Evolutionary conservation across 2,113 vertebrate species (phyloP), one percentile per base, ranked within the genome.

Genomic region (Hystrix cristata): DNA sequence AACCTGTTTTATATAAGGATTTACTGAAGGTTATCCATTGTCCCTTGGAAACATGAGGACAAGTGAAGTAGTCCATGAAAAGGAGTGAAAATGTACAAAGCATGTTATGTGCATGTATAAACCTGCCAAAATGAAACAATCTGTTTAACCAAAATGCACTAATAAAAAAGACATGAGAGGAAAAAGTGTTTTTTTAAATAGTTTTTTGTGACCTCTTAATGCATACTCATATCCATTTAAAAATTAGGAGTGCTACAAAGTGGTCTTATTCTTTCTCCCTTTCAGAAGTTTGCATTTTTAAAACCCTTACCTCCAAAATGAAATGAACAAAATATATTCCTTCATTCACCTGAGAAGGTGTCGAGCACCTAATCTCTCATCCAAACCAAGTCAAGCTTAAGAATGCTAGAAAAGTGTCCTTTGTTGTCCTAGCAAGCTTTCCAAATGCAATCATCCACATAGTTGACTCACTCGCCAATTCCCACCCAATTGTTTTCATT

Each of bases 231-330:
- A 74, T 18, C 12, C 31, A 43, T 60, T 38, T 86, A 90, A 87
- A 84, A 90, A 65, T 27, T 65, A n/a, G 8, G 8, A 4, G 0
- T 89, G 29, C 90, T 90, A 87, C 43, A 85, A 67, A 69, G 7
- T 2, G 29, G 82, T 11, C 31, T 92, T 60, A 55, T 64, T 46
- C 7, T 95, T 74, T 67, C 21, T 53, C n/a, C 1, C 4, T 89
- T 87, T 86, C 15, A 89, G 60, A 38, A 89, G 72, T 21, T 94
- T 87, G 10, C 14, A 55, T 76, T 62, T 92, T 88, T 48, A 94
- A 88, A 94, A 91, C 5, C 78, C 55, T 82, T 62, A 69, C 65
- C 21, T 92, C 86, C 23, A 86, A 84, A 95, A 71, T 62, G 29
- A 96, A 74, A 55, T 64, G 25, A 78, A 7, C 62, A 81, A 92